These are phyloP conservation scores for Florisuga fusca DNA, from an alignment of 2,797 vertebrate species.

Conservation along the genomic window DNA sequence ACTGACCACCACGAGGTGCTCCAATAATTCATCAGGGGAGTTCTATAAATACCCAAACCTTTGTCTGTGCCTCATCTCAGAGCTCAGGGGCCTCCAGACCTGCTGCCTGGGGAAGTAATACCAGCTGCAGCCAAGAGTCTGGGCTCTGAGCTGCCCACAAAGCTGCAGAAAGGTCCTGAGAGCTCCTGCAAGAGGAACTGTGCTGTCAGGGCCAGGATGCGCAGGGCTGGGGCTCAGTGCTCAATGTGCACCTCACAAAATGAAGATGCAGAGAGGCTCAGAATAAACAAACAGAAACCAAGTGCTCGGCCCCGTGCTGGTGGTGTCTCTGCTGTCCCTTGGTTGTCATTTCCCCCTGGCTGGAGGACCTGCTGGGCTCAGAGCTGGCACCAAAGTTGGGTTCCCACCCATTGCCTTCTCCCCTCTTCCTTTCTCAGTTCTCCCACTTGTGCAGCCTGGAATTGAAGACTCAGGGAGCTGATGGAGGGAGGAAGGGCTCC, in stretches of 20 bases:
- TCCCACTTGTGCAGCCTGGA: neutral
- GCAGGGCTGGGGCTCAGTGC: accelerated
- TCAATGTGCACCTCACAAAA: neutral
- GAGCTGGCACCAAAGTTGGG: neutral
- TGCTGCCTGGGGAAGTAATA: neutral
- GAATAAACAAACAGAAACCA: neutral
- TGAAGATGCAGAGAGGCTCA: neutral
- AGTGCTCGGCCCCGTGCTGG: neutral
- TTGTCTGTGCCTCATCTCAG: neutral
- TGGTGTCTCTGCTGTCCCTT: neutral
- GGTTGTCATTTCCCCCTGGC: neutral
- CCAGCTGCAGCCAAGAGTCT: neutral
- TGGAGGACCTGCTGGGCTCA: neutral
- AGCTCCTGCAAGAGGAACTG: neutral
- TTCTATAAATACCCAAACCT: neutral
- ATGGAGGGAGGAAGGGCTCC: neutral
- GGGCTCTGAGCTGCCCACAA: neutral
- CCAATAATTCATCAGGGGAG: neutral
- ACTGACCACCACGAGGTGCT: accelerated
- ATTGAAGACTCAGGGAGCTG: neutral
- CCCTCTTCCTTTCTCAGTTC: neutral
- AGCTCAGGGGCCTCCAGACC: neutral
- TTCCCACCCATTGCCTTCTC: neutral
- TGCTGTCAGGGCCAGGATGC: neutral
- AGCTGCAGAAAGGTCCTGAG: neutral